Conservation (phyloP, 2,888 invertebrate species). For the Allacma fusca region DNA sequence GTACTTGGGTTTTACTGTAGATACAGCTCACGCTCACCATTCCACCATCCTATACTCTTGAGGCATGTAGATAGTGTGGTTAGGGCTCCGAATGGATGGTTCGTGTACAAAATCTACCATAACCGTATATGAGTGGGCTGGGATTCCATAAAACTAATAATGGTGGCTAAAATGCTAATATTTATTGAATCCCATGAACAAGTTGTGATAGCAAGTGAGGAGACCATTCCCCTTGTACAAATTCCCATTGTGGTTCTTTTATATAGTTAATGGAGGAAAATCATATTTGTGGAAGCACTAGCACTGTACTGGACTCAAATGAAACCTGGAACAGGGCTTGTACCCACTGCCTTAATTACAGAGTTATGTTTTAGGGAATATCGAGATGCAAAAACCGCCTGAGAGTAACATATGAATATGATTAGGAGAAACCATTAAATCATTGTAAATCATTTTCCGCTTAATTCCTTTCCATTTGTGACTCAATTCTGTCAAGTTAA, state of each 20-base stretch:
- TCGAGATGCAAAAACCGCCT: neutral
- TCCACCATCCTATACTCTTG: too few relatives aligned
- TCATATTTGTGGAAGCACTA: too few relatives aligned
- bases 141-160: neutral
- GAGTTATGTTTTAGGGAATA: neutral
- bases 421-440: constrained; percentile 19
- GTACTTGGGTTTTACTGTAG: too few relatives aligned
- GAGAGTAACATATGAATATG: constrained; percentile 9
- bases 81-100: too few relatives aligned
- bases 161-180: neutral
- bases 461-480: constrained; percentile 31
- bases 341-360: too few relatives aligned
- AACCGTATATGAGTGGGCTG: neutral
- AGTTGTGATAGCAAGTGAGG: neutral
- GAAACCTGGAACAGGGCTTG: too few relatives aligned
- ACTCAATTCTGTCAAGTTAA: constrained; percentile 37
- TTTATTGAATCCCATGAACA: neutral
- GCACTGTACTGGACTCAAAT: too few relatives aligned
- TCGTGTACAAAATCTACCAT: neutral
- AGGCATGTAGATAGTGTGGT: too few relatives aligned
- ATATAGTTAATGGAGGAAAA: too few relatives aligned
- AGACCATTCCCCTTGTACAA: neutral
- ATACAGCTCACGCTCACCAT: too few relatives aligned
- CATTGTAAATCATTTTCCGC: constrained; percentile 37
- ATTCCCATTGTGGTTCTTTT: too few relatives aligned